phyloP scores from a whole-genome alignment of 2,797 vertebrate species.

The Semotilus atromaculatus region DNA sequence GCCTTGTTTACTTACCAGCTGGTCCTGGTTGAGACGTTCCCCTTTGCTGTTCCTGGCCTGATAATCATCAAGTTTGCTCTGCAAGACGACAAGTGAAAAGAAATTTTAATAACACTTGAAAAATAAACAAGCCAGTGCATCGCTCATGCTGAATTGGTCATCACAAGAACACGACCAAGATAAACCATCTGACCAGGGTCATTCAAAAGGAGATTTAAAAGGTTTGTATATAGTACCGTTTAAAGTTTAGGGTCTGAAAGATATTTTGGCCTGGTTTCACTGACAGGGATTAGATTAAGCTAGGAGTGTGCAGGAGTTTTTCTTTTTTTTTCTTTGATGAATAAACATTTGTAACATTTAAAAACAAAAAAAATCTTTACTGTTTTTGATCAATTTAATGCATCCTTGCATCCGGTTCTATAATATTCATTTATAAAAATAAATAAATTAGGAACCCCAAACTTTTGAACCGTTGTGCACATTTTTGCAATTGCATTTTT shows the following conservation, averaged over 20 bases:
- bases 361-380: no score
- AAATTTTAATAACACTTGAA: background rate
- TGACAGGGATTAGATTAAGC: background rate
- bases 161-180: background rate
- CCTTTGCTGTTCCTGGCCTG: slow-evolving; percentile 93
- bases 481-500: background rate
- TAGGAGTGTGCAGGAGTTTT: background rate
- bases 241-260: background rate
- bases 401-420: background rate
- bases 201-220: background rate
- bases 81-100: slow-evolving; percentile 50
- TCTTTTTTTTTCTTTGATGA: no score
- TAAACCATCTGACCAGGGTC: background rate
- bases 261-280: background rate
- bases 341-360: no score
- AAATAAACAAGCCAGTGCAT: background rate
- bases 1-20: slow-evolving; percentile 82
- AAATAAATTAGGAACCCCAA: background rate
- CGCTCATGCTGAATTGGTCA: background rate
- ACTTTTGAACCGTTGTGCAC: background rate
- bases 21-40: slow-evolving; percentile 96
- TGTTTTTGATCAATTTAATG: no score
- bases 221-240: background rate
- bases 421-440: background rate
- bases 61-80: slow-evolving; percentile 98